These are phyloP conservation scores for Charanyca ferruginea DNA, from an alignment of 2,888 invertebrate species.

Conservation along the genomic window DNA sequence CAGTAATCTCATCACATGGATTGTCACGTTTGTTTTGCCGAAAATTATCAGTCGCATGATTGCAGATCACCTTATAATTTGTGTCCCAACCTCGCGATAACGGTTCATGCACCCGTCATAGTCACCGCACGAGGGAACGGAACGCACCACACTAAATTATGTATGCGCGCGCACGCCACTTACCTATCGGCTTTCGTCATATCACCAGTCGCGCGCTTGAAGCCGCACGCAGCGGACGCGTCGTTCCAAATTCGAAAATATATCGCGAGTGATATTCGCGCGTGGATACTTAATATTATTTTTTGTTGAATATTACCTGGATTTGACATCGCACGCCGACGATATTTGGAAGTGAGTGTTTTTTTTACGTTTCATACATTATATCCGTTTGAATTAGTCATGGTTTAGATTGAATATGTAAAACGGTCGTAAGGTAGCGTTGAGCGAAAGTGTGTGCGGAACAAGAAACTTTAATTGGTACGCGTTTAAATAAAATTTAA, in stretches of 20 bases:
- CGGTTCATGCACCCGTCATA: constrained; percentile 74
- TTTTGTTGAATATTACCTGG: constrained; percentile 57
- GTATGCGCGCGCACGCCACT: constrained; percentile 70
- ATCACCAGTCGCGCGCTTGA: constrained; percentile 69
- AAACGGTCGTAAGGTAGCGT: constrained; percentile 48
- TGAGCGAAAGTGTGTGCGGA: constrained; percentile 63
- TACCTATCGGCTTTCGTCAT: constrained; percentile 55
- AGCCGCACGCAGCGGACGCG: constrained; percentile 68
- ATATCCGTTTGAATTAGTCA: constrained; percentile 18
- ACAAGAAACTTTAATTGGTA: constrained; percentile 24
- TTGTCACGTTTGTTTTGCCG: constrained; percentile 35
- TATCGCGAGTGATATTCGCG: constrained; percentile 69
- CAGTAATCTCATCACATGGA: not conserved
- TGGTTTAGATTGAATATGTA: constrained; percentile 54
- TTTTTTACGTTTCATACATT: constrained; percentile 26
- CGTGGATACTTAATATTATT: constrained; percentile 56
- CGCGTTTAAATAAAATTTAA: constrained; percentile 11
- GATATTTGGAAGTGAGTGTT: constrained; percentile 56
- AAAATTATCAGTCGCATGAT: constrained; percentile 37
- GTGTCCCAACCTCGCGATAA: constrained; percentile 66
- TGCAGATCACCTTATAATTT: constrained; percentile 36
- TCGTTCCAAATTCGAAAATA: constrained; percentile 51
- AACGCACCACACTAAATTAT: constrained; percentile 63
- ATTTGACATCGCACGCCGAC: constrained; percentile 50
- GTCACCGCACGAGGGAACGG: constrained; percentile 65